Conservation (phyloP, 2,113 vertebrate species). For the Carassius carassius region DNA sequence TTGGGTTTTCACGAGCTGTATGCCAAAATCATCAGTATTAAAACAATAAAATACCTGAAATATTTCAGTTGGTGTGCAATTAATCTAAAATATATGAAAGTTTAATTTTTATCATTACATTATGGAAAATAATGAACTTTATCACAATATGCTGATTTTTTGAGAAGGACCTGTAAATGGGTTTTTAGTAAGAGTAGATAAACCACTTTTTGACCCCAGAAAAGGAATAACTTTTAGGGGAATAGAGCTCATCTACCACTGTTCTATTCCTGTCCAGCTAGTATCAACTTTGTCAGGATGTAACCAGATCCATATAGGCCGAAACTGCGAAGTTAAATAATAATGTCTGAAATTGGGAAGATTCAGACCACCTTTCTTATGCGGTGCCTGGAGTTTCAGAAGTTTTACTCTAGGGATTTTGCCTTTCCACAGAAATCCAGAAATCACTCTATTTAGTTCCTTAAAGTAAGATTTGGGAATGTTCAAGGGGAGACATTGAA, state of each 20-base stretch:
- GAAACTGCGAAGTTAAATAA: neutral
- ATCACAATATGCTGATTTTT: no score
- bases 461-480: no score
- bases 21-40: no score
- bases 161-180: no score
- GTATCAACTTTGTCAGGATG: neutral
- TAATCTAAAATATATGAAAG: no score
- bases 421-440: neutral
- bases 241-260: neutral
- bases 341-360: neutral
- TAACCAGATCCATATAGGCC: neutral
- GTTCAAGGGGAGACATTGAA: no score
- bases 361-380: neutral
- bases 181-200: neutral
- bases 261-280: neutral
- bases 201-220: neutral
- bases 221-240: neutral
- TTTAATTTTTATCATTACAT: no score
- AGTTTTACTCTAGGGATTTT: neutral
- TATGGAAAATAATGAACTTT: no score
- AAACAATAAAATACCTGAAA: no score
- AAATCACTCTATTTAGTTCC: no score
- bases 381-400: neutral
- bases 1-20: no score
- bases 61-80: no score